Conservation (phyloP, 1,140 invertebrate species). For the Lethrus apterus region DNA sequence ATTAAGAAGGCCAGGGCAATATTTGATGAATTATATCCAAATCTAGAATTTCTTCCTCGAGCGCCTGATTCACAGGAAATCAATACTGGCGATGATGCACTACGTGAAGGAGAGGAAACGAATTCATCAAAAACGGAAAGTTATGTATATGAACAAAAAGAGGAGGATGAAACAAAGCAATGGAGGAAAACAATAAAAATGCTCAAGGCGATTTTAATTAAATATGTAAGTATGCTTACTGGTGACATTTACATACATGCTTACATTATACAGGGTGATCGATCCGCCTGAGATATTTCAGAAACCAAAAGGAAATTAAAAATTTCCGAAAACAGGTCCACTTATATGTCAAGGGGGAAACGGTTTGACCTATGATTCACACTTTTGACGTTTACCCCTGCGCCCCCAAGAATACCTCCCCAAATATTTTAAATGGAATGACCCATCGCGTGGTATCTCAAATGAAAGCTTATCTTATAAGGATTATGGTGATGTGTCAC, state of each 20-base stretch:
- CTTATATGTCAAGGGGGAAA: too few species aligned
- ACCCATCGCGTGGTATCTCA: too few species aligned
- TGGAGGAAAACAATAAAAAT: constrained; percentile 3
- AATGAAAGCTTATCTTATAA: too few species aligned
- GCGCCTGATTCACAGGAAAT: constrained; percentile 96
- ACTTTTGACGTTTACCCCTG: too few species aligned
- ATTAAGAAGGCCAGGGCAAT: constrained; percentile 73
- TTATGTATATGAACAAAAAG: constrained; percentile 2
- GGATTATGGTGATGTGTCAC: too few species aligned
- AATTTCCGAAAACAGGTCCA: too few species aligned
- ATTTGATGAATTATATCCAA: constrained; percentile 77
- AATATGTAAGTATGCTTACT: too few species aligned
- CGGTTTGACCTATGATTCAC: too few species aligned
- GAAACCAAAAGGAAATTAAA: too few species aligned
- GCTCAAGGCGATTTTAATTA: constrained; percentile 8
- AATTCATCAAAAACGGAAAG: constrained; percentile 19
- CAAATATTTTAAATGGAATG: too few species aligned
- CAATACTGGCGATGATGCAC: constrained; percentile 61
- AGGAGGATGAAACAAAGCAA: background rate
- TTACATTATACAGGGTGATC: constrained; percentile 5
- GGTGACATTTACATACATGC: background rate
- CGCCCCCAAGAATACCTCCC: too few species aligned
- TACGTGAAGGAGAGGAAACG: constrained; percentile 42
- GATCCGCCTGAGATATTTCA: too few species aligned
- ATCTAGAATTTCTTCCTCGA: constrained; percentile 84